Conservation (phyloP, 2,888 invertebrate species). For the Sphaeridia pumilis region DNA sequence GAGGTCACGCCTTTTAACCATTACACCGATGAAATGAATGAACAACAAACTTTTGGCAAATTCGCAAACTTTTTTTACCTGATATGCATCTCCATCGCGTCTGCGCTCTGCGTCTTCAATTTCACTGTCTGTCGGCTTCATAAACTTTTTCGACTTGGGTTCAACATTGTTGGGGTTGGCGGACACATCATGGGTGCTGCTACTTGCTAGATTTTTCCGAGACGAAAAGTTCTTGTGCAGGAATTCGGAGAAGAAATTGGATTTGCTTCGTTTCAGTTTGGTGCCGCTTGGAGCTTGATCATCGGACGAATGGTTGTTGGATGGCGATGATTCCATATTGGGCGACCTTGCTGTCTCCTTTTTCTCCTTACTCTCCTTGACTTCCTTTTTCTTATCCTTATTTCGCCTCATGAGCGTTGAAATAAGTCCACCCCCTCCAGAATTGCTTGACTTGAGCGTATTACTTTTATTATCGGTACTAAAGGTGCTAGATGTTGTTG, state of each 20-base stretch:
- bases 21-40: no score
- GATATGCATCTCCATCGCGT: conserved; percentile 25
- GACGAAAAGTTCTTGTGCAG: conserved; percentile 13
- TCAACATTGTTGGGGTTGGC: neutral
- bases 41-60: no score
- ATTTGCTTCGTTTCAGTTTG: neutral
- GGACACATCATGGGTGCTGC: neutral
- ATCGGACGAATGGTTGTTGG: conserved; percentile 5
- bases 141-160: conserved; percentile 1
- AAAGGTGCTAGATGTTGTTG: neutral
- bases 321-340: neutral
- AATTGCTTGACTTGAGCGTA: neutral
- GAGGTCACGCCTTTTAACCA: no score
- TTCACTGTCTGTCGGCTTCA: conserved; percentile 20
- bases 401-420: conserved; percentile 19
- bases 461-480: neutral
- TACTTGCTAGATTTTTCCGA: conserved; percentile 2
- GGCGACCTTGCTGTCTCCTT: conserved; percentile 4
- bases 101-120: conserved; percentile 23
- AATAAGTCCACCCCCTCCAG: conserved; percentile 14
- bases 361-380: conserved; percentile 3
- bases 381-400: conserved; percentile 15
- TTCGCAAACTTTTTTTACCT: no score
- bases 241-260: conserved; percentile 8
- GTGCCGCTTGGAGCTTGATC: neutral